Evolutionary conservation across 2,888 invertebrate species (phyloP), one percentile per base, ranked within the genome.

Genomic region (Acrocyrtus sp.): DNA sequence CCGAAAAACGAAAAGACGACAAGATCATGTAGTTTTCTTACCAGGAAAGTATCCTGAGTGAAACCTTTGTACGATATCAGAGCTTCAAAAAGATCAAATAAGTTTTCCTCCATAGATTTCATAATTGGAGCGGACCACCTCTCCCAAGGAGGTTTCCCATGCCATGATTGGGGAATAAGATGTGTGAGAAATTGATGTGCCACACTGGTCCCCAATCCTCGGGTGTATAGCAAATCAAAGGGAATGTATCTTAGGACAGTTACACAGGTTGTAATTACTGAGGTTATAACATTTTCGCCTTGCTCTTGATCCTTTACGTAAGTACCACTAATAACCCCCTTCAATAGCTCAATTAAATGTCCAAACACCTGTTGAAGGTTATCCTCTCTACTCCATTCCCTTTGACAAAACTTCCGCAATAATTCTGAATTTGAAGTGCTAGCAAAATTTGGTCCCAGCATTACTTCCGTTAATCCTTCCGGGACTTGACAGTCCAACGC

Each of bases 301-400:
- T 47, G 47, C 12, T 21, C 21, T n/a, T 29, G 50, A 15, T 61
- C 63, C 24, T 69, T 68, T n/a, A 67, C 47, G 2, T 68, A 8
- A 5, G 29, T 24, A 15, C 27, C 50, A 19, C 12, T 17, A 2
- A 56, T 47, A 1, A 56, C 65, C 43, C 41, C 43, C 39, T 75
- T 63, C 6, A 41, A n/a, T 4, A 72, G 56, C 12, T 10, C 4
- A 8, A 50, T 17, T 2, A 76, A n/a, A 21, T 72, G 74, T 17
- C 19, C 27, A 8, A 78, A 41, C 24, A 75, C 63, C 10, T 26
- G 54, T 19, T 77, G 76, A 12, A 75, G 39, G 3, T n/a, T n/a
- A n/a, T 75, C 73, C 1, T 29, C 48, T 29, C 50, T 24, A 4
- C 50, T 60, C 66, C 61, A 76, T 17, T 34, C n/a, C 8, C 24